Evolutionary conservation across 2,797 vertebrate species (phyloP).

Genomic region (Cirrhinus mrigala): DNA sequence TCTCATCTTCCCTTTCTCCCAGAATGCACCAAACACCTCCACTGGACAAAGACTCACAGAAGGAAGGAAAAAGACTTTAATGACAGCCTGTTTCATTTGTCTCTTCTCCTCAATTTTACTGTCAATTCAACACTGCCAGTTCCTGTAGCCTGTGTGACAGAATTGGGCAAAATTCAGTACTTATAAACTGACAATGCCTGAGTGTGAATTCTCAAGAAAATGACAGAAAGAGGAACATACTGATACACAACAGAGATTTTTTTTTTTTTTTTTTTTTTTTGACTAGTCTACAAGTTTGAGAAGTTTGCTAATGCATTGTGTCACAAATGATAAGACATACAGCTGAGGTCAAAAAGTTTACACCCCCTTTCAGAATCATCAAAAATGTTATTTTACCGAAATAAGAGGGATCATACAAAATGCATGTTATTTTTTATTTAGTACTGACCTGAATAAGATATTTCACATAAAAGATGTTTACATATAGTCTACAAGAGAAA

Average conservation of each 20-base stretch:
- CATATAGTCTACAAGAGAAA: no score
- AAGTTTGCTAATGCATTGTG: neutral
- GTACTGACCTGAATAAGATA: no score
- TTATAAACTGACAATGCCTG: neutral
- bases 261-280: neutral
- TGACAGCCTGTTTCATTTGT: constrained; percentile 40
- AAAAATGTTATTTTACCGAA: no score
- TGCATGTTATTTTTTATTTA: no score
- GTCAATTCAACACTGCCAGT: neutral
- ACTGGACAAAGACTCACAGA: constrained; percentile 37
- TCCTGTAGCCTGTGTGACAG: neutral
- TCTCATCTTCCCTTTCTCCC: constrained; percentile 41
- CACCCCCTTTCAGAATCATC: no score
- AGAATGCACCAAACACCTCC: constrained; percentile 36
- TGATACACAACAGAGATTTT: neutral
- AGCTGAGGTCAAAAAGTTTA: no score
- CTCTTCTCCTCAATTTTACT: constrained; percentile 12
- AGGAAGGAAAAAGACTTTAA: constrained; percentile 45
- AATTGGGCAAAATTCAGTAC: neutral
- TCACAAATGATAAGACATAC: neutral
- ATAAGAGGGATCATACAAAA: no score
- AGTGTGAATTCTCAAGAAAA: neutral
- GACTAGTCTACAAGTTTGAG: neutral
- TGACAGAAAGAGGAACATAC: neutral
- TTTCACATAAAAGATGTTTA: no score